Percentiles rank a stretch among this genome's conserved stretches.
Conservation (phyloP, 2,797 vertebrate genomes). For the Amniataba percoides region DNA sequence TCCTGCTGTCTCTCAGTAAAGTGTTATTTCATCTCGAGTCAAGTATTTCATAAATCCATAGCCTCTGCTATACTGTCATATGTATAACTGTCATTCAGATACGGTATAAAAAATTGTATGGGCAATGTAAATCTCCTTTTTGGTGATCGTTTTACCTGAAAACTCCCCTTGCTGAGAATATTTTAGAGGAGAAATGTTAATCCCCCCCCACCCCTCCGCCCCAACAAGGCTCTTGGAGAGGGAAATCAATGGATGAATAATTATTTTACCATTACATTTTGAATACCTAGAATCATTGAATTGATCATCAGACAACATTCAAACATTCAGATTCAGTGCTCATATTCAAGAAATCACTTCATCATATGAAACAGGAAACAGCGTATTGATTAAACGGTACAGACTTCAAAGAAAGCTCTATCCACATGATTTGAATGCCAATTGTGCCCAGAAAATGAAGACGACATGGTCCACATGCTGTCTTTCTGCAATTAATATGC, state of each 20-base stretch:
- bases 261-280: neutral
- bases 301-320: neutral
- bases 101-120: neutral
- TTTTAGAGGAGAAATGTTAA: neutral
- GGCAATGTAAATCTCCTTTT: neutral
- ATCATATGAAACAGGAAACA: neutral
- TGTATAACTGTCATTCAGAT: neutral
- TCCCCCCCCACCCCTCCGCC: no score
- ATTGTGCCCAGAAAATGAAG: neutral
- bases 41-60: neutral
- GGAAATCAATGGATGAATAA: neutral
- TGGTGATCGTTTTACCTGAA: neutral
- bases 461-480: neutral
- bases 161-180: neutral
- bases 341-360: neutral
- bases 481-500: neutral
- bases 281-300: neutral
- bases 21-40: neutral
- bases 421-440: neutral
- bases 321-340: conserved; percentile 12
- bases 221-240: neutral
- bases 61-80: neutral
- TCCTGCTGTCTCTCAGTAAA: neutral
- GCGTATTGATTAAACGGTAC: neutral
- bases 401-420: neutral